Conservation (phyloP, 2,797 vertebrate genomes). For the Pipistrellus pygmaeus region DNA sequence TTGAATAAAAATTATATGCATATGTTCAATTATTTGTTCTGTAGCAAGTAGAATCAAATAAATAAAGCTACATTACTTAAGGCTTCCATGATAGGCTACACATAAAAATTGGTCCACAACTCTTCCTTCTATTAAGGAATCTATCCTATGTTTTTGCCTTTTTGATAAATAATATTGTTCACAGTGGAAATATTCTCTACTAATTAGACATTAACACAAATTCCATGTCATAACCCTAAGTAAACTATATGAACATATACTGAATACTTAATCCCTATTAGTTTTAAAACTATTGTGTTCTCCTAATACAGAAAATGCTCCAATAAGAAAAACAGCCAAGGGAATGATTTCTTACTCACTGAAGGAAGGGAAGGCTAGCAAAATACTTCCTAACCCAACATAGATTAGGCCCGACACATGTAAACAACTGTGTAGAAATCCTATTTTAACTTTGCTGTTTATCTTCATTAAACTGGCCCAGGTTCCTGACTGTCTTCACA, state of each 20-base stretch:
- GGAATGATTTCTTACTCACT: not conserved
- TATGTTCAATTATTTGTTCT: slow-evolving; percentile 37
- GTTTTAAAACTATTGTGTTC: not conserved
- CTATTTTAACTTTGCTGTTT: slow-evolving; percentile 33
- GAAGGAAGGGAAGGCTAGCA: not conserved
- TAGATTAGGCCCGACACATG: not conserved
- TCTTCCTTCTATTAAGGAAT: slow-evolving; percentile 5
- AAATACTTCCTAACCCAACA: not conserved
- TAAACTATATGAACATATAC: not conserved
- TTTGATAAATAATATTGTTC: slow-evolving; percentile 32
- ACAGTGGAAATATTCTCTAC: not conserved
- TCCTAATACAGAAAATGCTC: not conserved
- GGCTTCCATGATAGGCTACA: not conserved
- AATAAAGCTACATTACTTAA: slow-evolving; percentile 9
- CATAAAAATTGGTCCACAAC: not conserved
- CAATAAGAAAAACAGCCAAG: not conserved
- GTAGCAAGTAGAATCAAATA: slow-evolving; percentile 39
- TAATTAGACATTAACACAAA: not conserved
- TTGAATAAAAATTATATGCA: slow-evolving; percentile 58
- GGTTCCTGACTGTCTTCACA: not conserved
- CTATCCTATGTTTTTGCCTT: not conserved
- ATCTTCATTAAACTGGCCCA: slow-evolving; percentile 20
- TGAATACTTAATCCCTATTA: slow-evolving; percentile 17
- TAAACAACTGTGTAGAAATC: slow-evolving; percentile 8
- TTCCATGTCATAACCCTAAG: not conserved